These are phyloP conservation scores for Tiliacea aurago DNA, from an alignment of 2,888 invertebrate genomes.

Conservation along the genomic window DNA sequence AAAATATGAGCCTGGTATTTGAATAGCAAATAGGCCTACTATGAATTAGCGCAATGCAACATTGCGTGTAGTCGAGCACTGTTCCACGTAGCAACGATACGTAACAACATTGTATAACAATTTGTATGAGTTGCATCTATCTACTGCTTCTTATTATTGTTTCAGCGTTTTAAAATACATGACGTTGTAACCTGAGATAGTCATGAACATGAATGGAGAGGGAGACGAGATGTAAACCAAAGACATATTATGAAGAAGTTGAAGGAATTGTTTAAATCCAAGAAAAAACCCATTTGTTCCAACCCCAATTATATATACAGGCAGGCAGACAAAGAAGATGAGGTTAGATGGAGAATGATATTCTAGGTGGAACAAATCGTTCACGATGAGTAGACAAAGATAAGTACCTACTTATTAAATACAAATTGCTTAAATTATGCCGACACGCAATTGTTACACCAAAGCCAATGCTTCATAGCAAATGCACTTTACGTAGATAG, in stretches of 20 bases:
- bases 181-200: background rate
- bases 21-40: constrained; percentile 53
- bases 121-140: constrained; percentile 16
- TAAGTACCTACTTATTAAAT: constrained; percentile 2
- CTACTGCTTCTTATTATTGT: constrained; percentile 20
- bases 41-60: constrained; percentile 61
- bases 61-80: constrained; percentile 59
- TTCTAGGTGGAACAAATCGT: constrained; percentile 18
- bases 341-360: background rate
- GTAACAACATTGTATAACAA: constrained; percentile 34
- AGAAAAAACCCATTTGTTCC: background rate
- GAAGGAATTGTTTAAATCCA: background rate
- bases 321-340: background rate
- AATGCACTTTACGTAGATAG: background rate
- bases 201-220: background rate
- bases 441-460: constrained; percentile 37
- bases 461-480: constrained; percentile 12
- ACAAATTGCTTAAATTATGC: constrained; percentile 13
- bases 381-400: constrained; percentile 12
- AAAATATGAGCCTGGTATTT: constrained; percentile 47
- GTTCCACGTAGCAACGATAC: constrained; percentile 49
- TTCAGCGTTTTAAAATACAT: constrained; percentile 11
- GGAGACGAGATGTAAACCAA: background rate
- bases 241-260: background rate
- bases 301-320: background rate